Conservation (phyloP, 53 echinoderm and acorn worm species). For the Stichopus horrens region DNA sequence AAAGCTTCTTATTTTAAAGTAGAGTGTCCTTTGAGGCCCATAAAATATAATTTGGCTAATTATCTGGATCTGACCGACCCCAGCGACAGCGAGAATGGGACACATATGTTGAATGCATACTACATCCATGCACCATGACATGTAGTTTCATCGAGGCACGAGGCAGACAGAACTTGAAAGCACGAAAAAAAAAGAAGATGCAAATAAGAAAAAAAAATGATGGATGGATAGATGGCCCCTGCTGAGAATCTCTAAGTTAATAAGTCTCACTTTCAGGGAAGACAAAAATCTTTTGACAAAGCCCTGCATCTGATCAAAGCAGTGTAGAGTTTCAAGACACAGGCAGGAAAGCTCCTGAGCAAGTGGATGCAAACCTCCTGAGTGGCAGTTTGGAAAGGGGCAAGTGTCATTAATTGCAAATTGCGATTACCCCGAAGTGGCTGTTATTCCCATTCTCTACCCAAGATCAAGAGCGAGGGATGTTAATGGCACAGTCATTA, state of each 20-base stretch:
- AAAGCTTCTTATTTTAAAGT: neutral
- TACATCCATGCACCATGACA: neutral
- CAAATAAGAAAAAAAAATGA: neutral
- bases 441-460: neutral
- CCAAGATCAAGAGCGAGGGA: neutral
- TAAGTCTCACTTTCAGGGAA: slow-evolving; percentile 2
- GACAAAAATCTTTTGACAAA: slow-evolving; percentile 5
- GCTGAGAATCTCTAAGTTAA: slow-evolving; percentile 6
- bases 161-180: neutral
- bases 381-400: neutral
- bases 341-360: neutral
- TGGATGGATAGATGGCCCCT: neutral
- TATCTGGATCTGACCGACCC: neutral
- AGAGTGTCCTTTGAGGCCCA: slow-evolving; percentile 3
- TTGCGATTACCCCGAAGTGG: neutral
- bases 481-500: neutral
- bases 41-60: slow-evolving; percentile 1
- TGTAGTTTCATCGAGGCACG: neutral
- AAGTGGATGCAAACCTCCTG: neutral
- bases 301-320: neutral
- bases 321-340: neutral
- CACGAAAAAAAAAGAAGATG: neutral
- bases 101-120: neutral
- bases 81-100: neutral
- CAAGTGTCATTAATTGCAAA: neutral